phyloP scores from a whole-genome alignment of 2,888 invertebrate species.

The Cosmia pyralina region DNA sequence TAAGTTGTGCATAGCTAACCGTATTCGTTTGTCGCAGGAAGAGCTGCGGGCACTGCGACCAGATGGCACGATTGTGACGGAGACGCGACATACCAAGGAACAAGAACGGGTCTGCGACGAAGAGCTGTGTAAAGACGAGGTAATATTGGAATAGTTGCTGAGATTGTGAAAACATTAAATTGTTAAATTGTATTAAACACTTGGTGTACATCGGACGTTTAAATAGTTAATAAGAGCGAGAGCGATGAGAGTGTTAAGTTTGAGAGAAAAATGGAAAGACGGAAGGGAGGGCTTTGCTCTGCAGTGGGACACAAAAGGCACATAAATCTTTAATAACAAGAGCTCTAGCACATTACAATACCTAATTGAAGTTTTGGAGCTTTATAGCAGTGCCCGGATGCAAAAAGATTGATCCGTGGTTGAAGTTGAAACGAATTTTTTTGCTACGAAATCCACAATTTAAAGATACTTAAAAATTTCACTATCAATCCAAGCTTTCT shows the following conservation, averaged over 20 bases:
- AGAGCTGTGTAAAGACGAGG: constrained; percentile 92
- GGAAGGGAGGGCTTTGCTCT: background rate
- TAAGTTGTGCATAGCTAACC: constrained; percentile 42
- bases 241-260: background rate
- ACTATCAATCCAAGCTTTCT: background rate
- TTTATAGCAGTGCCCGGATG: background rate
- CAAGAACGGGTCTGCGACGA: constrained; percentile 96
- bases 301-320: no score
- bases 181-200: background rate
- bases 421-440: background rate
- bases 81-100: constrained; percentile 95
- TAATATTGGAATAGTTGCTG: constrained; percentile 51
- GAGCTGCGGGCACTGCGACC: constrained; percentile 94
- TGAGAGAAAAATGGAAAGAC: background rate
- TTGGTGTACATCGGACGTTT: no score
- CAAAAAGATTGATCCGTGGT: background rate
- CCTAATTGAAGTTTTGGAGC: background rate
- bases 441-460: background rate
- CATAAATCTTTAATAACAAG: no score
- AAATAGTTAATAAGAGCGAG: background rate
- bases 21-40: constrained; percentile 77
- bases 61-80: constrained; percentile 96
- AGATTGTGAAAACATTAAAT: background rate
- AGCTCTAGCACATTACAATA: background rate
- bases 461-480: background rate